Conservation (phyloP, 2,113 vertebrate species). For the Panurus biarmicus region DNA sequence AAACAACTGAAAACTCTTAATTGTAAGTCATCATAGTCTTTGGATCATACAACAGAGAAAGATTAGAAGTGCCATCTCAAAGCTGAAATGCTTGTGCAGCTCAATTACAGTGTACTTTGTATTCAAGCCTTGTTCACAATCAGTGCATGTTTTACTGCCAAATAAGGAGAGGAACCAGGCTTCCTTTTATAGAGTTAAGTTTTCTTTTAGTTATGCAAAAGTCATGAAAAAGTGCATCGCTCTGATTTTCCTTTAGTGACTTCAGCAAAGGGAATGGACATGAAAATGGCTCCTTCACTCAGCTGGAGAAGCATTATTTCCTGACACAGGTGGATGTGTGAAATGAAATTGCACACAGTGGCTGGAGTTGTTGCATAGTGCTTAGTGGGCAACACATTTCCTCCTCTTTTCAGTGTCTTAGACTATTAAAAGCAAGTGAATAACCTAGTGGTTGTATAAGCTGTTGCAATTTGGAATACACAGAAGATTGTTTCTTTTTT, state of each 20-base stretch:
- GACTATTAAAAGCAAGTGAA: constrained; percentile 18
- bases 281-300: constrained; percentile 31
- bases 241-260: constrained; percentile 10
- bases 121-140: constrained; percentile 16
- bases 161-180: constrained; percentile 8
- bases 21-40: background rate
- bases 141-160: constrained; percentile 33
- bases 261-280: background rate
- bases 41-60: background rate
- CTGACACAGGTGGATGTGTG: background rate
- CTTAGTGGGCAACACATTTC: background rate
- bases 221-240: background rate
- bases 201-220: constrained; percentile 20
- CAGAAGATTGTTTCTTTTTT: accelerated
- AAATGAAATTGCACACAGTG: background rate
- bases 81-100: background rate
- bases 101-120: background rate
- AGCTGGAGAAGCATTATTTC: constrained; percentile 27
- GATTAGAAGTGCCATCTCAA: background rate
- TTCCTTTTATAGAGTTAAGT: background rate
- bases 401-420: background rate
- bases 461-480: background rate
- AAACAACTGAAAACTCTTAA: background rate
- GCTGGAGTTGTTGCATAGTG: background rate
- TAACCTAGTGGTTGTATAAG: background rate